Base-by-base conservation (phyloP, 2,888 invertebrate genomes). In the Morinoia aosen region DNA sequence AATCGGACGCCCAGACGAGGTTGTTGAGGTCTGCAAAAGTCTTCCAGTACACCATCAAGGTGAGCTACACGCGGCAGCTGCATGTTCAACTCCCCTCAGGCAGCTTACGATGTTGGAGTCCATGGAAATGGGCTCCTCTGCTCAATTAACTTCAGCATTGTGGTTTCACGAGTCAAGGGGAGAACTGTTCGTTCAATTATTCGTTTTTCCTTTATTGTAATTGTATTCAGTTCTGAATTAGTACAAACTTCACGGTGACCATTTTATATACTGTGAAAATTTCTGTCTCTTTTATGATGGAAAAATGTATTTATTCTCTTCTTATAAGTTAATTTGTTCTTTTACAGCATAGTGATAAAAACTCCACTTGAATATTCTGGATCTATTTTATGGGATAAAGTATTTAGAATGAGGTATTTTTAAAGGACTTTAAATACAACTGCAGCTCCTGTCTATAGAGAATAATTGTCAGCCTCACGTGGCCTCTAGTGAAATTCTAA, bases 1-100 rank as follows among this genome's bases (percentile, higher is more conserved):
- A 98, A 97, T 99, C 98, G 39, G 99, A 99, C 98, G 99, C 99
- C 0, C 98, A 98, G 97, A 98, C 98, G 96, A 98, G 99, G 96
- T 99, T 98, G 97, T 97, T 98, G 95, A 98, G 98, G 95, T 99
- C 99, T 25, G 98, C 98, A 0, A 98, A 98, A 96, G 97, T 98
- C 56, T 98, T 98, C 97, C 97, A 97, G 33, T 97, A 97, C n/a
- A 97, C 97, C 95, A 97, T 97, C 40, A 97, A 97, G 97, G 97
- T 97, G 97, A 97, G 96, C 95, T 76, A 33, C 5, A 16, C 61
- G 16, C 12, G 61, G 1, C 16, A 61, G 61, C 12, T 76, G 33
- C 76, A 25, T 76, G n/a, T 56, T 39, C 76, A 76, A 33, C 39
- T 64, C 3, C 58, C 10, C 64, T 95, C 57, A 56, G 39, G 39